These are phyloP conservation scores for Colinus virginianus DNA, from an alignment of 2,113 vertebrate genomes.

Conservation along the genomic window DNA sequence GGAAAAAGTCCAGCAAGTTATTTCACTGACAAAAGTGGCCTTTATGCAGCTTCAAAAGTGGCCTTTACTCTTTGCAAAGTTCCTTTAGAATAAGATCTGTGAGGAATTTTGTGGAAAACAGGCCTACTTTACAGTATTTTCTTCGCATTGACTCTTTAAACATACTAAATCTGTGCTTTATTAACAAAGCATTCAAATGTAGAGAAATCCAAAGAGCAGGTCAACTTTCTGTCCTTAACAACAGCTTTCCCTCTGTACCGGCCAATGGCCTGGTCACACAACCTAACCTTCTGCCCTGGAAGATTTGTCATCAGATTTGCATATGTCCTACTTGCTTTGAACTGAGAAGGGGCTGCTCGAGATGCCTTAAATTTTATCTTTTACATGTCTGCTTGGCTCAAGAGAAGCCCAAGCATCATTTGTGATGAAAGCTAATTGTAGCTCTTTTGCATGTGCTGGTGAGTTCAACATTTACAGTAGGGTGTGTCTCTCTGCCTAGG, in stretches of 20 bases:
- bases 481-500: background rate
- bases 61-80: conserved; percentile 71
- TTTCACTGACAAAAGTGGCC: conserved; percentile 72
- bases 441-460: background rate
- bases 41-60: conserved; percentile 69
- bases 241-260: conserved; percentile 47
- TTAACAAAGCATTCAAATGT: conserved; percentile 71
- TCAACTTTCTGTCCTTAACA: conserved; percentile 60
- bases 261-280: conserved; percentile 66
- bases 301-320: conserved; percentile 73
- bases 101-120: conserved; percentile 64
- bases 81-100: conserved; percentile 62
- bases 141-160: conserved; percentile 60
- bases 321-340: conserved; percentile 16
- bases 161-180: conserved; percentile 73
- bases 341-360: conserved; percentile 8
- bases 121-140: conserved; percentile 73
- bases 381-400: background rate
- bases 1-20: conserved; percentile 67
- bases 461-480: background rate
- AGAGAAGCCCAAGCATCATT: background rate
- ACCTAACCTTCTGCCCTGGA: conserved; percentile 64
- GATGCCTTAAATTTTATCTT: background rate
- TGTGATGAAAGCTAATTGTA: background rate
- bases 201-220: conserved; percentile 66